These are phyloP conservation scores for Zaprionus lachaisei DNA, from an alignment of 1,140 invertebrate species.

Conservation along the genomic window DNA sequence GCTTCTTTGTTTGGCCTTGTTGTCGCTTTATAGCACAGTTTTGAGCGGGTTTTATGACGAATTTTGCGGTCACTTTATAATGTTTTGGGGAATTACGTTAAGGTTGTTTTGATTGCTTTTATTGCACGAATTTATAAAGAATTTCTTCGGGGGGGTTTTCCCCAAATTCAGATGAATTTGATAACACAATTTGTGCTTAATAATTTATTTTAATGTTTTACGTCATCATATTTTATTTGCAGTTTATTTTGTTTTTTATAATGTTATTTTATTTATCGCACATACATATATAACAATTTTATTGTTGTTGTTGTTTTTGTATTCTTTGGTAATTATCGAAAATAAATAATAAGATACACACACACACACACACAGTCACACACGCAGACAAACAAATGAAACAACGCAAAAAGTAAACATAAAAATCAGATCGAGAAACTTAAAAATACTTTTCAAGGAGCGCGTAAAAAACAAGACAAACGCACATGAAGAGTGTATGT, in stretches of 20 bases:
- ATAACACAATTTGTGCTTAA: constrained; percentile 1
- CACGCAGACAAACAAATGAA: constrained; percentile 52
- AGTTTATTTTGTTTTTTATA: background rate
- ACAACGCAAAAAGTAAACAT: constrained; percentile 81
- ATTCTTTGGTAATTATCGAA: constrained; percentile 55
- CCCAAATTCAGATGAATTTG: background rate
- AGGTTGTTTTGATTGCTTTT: constrained; percentile 34
- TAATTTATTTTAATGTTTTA: constrained; percentile 30
- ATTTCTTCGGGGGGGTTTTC: background rate
- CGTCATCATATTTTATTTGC: background rate
- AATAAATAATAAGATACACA: constrained; percentile 14
- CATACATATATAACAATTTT: background rate
- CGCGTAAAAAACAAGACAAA: constrained; percentile 64
- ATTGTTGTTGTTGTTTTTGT: constrained; percentile 35
- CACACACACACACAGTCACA: background rate
- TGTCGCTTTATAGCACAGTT: constrained; percentile 67
- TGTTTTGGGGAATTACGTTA: background rate
- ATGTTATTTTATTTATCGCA: background rate
- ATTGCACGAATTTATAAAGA: constrained; percentile 22
- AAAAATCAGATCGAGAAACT: constrained; percentile 74
- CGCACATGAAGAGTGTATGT: constrained; percentile 18
- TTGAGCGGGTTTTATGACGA: constrained; percentile 63
- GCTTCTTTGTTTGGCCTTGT: constrained; percentile 33
- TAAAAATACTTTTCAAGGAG: constrained; percentile 82
- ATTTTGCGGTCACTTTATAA: constrained; percentile 53